Base-by-base conservation (phyloP, 2,113 vertebrate species). In the Saccopteryx leptura region DNA sequence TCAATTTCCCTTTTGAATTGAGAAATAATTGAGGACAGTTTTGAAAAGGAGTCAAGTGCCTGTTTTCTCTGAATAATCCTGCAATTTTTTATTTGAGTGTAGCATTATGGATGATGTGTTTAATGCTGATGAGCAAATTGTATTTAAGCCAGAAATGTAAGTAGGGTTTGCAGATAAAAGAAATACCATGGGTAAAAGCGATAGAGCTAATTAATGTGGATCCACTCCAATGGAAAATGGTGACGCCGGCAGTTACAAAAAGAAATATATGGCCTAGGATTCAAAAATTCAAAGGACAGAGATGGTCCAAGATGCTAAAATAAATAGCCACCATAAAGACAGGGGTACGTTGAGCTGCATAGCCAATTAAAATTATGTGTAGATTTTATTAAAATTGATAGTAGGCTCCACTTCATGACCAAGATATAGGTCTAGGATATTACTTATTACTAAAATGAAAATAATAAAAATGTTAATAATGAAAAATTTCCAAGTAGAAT, bases 1-100 rank as follows among this genome's bases (percentile, higher is more conserved):
- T 84, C 69, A 85, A 72, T 97, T 87, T 91, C 56, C 65, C 4
- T 91, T 97, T 97, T 96, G 91, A 98, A 97, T 79, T 60, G 76
- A 95, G 74, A 87, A 94, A 88, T 96, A 86, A 91, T 84, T 93
- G 81, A 97, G 63, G 3, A 88, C 33, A n/a, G 15, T 79, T 96
- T 96, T 97, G 71, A 97, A 95, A 95, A 71, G 82, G 33, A 91
- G 89, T 93, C 54, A 84, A 97, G 89, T 52, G 46, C n/a, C 83
- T 95, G 52, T 96, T 97, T 95, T 94, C 80, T 82, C 48, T 63
- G 92, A 93, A 69, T 91, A 97, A 93, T 90, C 5, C 50, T 88
- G 24, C 24, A 89, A 81, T 89, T 72, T 95, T 96, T 80, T 93
- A 56, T 95, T 78, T 60, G 91, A 95, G 82, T 81, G 65, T 63